Conservation (phyloP, 2,113 vertebrate species). For the Mobula hypostoma region DNA sequence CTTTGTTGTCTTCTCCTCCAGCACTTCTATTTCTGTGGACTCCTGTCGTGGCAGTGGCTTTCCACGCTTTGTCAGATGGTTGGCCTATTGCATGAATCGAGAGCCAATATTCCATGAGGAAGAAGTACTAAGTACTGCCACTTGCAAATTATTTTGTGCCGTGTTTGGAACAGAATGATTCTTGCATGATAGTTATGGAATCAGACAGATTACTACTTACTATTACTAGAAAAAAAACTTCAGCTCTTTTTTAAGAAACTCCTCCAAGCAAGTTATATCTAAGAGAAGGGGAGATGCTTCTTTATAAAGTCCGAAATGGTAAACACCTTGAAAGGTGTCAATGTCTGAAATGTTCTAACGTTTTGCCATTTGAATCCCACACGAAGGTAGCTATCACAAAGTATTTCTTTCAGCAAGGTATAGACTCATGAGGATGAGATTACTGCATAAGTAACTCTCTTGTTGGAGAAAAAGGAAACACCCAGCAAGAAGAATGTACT, state of each 20-base stretch:
- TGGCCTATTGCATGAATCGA: conserved; percentile 58
- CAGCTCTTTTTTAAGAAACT: background rate
- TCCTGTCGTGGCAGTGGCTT: conserved; percentile 71
- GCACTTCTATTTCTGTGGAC: conserved; percentile 68
- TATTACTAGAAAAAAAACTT: background rate
- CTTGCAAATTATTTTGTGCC: background rate
- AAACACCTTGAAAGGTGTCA: background rate
- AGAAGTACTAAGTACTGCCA: background rate
- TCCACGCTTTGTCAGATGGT: conserved; percentile 75
- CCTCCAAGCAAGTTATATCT: background rate
- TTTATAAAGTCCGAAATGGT: background rate
- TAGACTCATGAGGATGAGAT: background rate
- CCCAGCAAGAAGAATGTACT: background rate
- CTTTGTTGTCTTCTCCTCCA: conserved; percentile 72
- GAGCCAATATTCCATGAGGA: background rate
- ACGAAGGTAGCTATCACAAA: background rate
- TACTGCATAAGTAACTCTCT: background rate
- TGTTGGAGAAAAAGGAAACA: background rate
- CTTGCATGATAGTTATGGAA: background rate
- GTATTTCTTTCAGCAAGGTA: background rate
- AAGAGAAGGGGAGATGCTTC: background rate
- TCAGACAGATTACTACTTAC: background rate
- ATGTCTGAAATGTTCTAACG: background rate
- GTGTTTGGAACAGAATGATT: background rate
- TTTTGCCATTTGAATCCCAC: background rate